Base-by-base conservation (phyloP, 23 tunicate genomes). In the Corella eumyota region DNA sequence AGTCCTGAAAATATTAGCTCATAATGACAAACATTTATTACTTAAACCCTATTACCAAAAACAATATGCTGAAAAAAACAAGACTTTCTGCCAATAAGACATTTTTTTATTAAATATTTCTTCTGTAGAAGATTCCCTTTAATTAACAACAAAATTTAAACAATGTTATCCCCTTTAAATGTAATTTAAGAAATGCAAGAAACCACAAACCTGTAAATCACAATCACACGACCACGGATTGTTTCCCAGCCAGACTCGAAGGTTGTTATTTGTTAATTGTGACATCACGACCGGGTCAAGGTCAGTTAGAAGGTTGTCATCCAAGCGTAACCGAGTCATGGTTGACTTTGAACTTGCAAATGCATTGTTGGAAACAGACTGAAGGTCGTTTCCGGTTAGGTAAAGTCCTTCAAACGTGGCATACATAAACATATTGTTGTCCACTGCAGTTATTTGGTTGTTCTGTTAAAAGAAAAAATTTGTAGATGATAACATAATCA, bases 201-300 rank as follows among this genome's bases (percentile, higher is more conserved):
- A 34, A 13, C 30, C 26, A 24, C 20, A 4, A 19, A 82, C 92
- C 81, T 74, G 33, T 9, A 82, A 32, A 13, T 36, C 26, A 37
- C 92, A 82, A 32, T 82, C 81, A 44, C 92, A 82, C 20, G 74
- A 53, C 92, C 92, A 82, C 13, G 81, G 92, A 44, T 82, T 82
- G 29, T 36, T 50, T 34, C 81, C 74, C 4, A 69, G 69, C 75
- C 76, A 64, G 40, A 74, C 45, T 28, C 60, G 60, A 31, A 82
- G 34, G 7, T 61, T 55, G 17, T 56, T 3, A 36, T 74, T 50
- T 38, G 34, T 30, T 28, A 82, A 37, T 24, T 25, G 35, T 27
- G 33, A 65, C n/a, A 85, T 29, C 1, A 58, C 34, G 34, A 56
- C 56, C 26, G 66, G 61, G 31, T 65, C 69, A 29, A 76, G 38